Evolutionary conservation across 2,888 invertebrate species (phyloP), one percentile per base, ranked within the genome.

Genomic region (Peribatodes rhomboidaria): DNA sequence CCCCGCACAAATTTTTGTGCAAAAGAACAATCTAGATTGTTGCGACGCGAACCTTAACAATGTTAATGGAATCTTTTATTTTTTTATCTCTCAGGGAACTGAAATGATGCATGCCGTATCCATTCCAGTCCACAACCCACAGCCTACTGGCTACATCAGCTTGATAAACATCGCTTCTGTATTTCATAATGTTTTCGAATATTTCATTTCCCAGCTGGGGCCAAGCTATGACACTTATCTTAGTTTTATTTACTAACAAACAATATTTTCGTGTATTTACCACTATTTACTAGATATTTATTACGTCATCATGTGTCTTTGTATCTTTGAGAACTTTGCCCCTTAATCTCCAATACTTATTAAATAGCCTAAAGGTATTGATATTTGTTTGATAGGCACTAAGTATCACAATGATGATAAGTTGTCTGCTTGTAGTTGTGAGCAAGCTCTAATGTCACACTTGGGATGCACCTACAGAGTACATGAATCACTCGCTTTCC

Each of bases 401-500:
- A 35, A 57, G 41, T 52, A 69, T 83, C 84, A 86, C 89, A 67
- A 77, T 92, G 91, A 92, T 89, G 89, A 88, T 76, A 71, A 76
- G 71, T 77, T 72, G 66, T 65, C 65, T 73, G 73, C 70, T 62
- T 63, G 18, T 68, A 57, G 47, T 61, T 20, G 53, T 73, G 89
- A 93, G 95, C 92, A 94, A 95, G 95, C 90, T 92, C 87, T 94
- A 96, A 96, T 95, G 95, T 96, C 94, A 95, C 95, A 95, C 93
- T 85, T 94, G 96, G 95, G 95, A 94, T 94, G 87, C 85, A 95
- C 96, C 84, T 72, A 89, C 95, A 85, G 94, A 94, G 95, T 95
- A 95, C 92, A 71, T 56, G 64, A 74, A 77, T 79, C 69, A 70
- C 69, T 13, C 10, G 22, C 14, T 11, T 20, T 18, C 27, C 35